phyloP scores from a whole-genome alignment of 2,797 vertebrate genomes.

The Syngnathus rostellatus region DNA sequence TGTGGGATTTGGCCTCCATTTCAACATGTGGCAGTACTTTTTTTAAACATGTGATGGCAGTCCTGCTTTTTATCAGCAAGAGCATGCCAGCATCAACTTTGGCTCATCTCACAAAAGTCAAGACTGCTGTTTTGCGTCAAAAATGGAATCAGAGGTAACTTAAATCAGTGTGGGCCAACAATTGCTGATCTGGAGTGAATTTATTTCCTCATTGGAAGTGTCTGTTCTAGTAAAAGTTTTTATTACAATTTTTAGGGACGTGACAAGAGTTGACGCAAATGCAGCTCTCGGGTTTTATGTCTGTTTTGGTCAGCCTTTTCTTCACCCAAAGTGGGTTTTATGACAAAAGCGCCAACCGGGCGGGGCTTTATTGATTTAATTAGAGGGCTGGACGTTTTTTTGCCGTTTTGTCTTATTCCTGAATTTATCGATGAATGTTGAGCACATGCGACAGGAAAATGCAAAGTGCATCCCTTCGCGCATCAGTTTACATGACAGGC shows the following conservation, averaged over 20 bases:
- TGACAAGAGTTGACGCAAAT: not conserved
- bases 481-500: conserved; percentile 28
- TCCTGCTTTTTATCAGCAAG: not conserved
- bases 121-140: not conserved
- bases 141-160: no score
- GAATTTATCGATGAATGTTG: not conserved
- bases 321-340: not conserved
- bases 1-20: not conserved
- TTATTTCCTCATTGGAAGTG: not conserved
- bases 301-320: not conserved
- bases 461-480: conserved; percentile 12
- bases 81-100: not conserved
- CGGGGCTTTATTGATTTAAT: conserved; percentile 1
- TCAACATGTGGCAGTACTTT: not conserved
- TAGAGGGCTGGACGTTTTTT: not conserved
- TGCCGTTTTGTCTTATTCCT: not conserved
- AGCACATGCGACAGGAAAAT: not conserved
- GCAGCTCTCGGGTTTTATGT: not conserved
- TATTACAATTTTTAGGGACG: not conserved
- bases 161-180: no score
- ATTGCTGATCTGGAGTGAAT: not conserved
- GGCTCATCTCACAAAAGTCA: not conserved
- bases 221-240: not conserved
- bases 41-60: conserved; percentile 5
- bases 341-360: not conserved